These are phyloP conservation scores for Bombylius major DNA, from an alignment of 2,888 invertebrate genomes.

Conservation along the genomic window DNA sequence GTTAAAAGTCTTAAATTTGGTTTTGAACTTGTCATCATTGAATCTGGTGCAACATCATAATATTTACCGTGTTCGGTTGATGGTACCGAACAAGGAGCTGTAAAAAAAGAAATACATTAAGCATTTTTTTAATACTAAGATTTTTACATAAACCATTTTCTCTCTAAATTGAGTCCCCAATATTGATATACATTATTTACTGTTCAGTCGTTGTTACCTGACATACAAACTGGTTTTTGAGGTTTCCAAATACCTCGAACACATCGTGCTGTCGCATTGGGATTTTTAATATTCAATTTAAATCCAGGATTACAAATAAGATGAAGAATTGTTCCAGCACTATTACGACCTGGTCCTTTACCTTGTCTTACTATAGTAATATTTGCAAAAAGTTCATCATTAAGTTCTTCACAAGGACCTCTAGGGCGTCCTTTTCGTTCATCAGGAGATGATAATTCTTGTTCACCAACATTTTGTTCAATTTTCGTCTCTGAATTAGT, in stretches of 20 bases:
- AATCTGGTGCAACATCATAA: slow-evolving; percentile 34
- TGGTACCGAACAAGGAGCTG: slow-evolving; percentile 61
- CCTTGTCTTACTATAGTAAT: slow-evolving; percentile 60
- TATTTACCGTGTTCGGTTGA: slow-evolving; percentile 55
- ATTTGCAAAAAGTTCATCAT: slow-evolving; percentile 30
- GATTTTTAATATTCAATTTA: slow-evolving; percentile 54
- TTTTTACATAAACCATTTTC: not conserved
- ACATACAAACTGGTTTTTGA: slow-evolving; percentile 63
- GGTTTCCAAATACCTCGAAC: slow-evolving; percentile 78
- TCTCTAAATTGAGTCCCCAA: not conserved
- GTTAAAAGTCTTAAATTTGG: slow-evolving; percentile 27
- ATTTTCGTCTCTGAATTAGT: not conserved
- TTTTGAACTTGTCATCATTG: slow-evolving; percentile 26
- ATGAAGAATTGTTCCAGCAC: slow-evolving; percentile 62
- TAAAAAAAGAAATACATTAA: slow-evolving; percentile 9
- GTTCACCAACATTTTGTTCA: slow-evolving; percentile 2
- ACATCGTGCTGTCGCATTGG: slow-evolving; percentile 67
- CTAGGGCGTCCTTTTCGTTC: slow-evolving; percentile 32
- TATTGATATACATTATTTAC: no score
- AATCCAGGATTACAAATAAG: slow-evolving; percentile 69
- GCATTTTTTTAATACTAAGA: not conserved
- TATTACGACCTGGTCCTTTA: slow-evolving; percentile 54
- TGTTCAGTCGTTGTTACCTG: slow-evolving; percentile 42
- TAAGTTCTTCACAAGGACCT: slow-evolving; percentile 49
- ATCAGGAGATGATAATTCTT: not conserved